Base-by-base conservation (phyloP, 2,797 vertebrate species). In the Chromobotia macracanthus region DNA sequence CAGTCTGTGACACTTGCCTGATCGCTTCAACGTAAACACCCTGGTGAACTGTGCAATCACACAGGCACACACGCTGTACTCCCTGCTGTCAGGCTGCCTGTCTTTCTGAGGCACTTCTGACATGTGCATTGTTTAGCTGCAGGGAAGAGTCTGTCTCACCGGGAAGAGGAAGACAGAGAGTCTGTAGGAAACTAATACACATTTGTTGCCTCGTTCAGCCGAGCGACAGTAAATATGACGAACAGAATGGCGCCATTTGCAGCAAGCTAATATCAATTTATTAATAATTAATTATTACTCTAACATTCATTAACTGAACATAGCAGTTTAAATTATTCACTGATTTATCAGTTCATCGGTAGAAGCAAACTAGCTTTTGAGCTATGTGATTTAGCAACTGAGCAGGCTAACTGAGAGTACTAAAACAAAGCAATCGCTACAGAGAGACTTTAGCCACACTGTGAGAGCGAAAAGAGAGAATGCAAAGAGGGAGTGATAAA, bases 91-190 rank as follows among this genome's bases (percentile, higher is more conserved):
- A 72, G 75, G 19, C n/a, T 50, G 16, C 61, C 72, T 71, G 60
- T 66, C 79, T 79, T 85, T 83, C 83, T 84, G 82, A 86, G 83
- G 79, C 71, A 79, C 70, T 82, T 77, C 80, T 85, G 83, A 83
- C 72, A 70, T 80, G 79, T 67, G 83, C 46, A 66, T 72, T 80
- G 84, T 89, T 83, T 84, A 83, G 90, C 89, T 90, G 79, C 79
- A 88, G 89, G 89, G 82, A 21, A 88, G 84, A 71, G 51, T 50
- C 41, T 79, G 61, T 66, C 69, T 72, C 67, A 66, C 0, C 23
- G 71, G 81, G 84, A 86, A 82, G 81, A 66, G 82, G 80, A 79
- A 77, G 84, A 86, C 61, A 76, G 15, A 50, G 55, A 41, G 21
- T 23, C 58, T 81, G 77, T 72, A 80, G 75, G 75, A 84, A 56